Evolutionary conservation across 2,797 vertebrate species (phyloP).

Genomic region (Alfaro cultratus): DNA sequence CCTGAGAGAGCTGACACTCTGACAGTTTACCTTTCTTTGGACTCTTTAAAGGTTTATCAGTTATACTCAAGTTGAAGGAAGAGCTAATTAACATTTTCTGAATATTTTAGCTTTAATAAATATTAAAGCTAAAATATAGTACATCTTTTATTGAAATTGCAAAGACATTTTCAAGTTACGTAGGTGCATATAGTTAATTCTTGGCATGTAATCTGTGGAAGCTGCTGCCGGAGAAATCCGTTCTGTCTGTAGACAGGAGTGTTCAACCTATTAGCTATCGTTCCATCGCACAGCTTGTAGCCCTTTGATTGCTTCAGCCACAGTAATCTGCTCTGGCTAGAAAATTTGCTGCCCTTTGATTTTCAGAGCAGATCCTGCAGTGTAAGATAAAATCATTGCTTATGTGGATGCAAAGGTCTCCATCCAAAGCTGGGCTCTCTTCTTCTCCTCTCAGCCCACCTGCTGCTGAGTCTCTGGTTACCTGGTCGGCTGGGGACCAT

Average conservation of each 20-base stretch:
- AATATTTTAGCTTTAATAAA: not conserved
- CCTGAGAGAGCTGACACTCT: not conserved
- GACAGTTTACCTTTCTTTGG: not conserved
- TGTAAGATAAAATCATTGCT: constrained; percentile 26
- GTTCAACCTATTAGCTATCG: constrained; percentile 31
- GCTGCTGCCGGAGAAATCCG: not conserved
- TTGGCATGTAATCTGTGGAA: not conserved
- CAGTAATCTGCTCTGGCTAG: not conserved
- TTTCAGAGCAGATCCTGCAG: constrained; percentile 11
- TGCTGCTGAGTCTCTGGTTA: constrained; percentile 61
- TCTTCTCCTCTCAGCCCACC: not conserved
- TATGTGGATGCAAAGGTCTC: constrained; percentile 20
- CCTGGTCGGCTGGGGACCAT: constrained; percentile 42
- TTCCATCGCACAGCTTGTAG: constrained; percentile 3
- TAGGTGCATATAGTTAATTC: not conserved
- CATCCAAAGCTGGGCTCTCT: not conserved
- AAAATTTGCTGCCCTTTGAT: not conserved
- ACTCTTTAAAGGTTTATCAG: not conserved
- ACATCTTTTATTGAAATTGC: not conserved
- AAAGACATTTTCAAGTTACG: not conserved
- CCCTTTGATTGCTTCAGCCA: constrained; percentile 17
- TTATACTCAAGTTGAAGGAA: not conserved
- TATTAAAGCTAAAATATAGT: too few relatives aligned
- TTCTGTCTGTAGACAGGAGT: not conserved
- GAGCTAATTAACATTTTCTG: not conserved